Percentiles rank a stretch among this genome's conserved stretches.
Evolutionary conservation across 2,797 vertebrate genomes (phyloP).

Genomic region (Siniperca scherzeri): DNA sequence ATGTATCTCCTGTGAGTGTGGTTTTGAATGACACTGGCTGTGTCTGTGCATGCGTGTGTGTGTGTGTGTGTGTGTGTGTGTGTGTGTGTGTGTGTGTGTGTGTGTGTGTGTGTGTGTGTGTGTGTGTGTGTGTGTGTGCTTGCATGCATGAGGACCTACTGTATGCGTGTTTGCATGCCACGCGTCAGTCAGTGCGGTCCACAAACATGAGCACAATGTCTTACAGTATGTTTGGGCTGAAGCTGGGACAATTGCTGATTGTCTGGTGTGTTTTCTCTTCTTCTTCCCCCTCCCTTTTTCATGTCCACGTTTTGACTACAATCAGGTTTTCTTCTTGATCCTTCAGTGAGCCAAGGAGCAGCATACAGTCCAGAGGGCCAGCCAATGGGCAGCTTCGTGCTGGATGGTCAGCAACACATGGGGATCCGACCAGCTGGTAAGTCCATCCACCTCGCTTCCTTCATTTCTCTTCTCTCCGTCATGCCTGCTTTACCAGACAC

Average conservation of each 20-base stretch:
- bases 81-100: slow-evolving; percentile 45
- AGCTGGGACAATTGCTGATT: slow-evolving; percentile 98
- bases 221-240: slow-evolving; percentile 91
- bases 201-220: slow-evolving; percentile 85
- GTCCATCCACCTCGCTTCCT: slow-evolving; percentile 50
- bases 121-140: slow-evolving; percentile 11
- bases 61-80: slow-evolving; percentile 56
- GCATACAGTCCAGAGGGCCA: slow-evolving; percentile 99
- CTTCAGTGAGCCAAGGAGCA: slow-evolving; percentile 99
- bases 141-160: slow-evolving; percentile 26
- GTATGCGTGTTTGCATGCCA: slow-evolving; percentile 79
- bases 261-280: slow-evolving; percentile 99
- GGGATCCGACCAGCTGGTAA: slow-evolving; percentile 99
- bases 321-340: slow-evolving; percentile 99
- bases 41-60: slow-evolving; percentile 20
- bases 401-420: slow-evolving; percentile 99
- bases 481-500: slow-evolving; percentile 50
- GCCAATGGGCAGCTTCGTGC: slow-evolving; percentile 99
- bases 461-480: slow-evolving; percentile 20
- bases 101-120: slow-evolving; percentile 35
- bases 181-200: slow-evolving; percentile 75
- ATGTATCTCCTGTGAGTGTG: slow-evolving; percentile 72
- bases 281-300: slow-evolving; percentile 96
- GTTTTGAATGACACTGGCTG: slow-evolving; percentile 73
- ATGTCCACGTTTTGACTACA: slow-evolving; percentile 99